phyloP scores from a whole-genome alignment of 2,113 vertebrate species.

The Tinamus guttatus region DNA sequence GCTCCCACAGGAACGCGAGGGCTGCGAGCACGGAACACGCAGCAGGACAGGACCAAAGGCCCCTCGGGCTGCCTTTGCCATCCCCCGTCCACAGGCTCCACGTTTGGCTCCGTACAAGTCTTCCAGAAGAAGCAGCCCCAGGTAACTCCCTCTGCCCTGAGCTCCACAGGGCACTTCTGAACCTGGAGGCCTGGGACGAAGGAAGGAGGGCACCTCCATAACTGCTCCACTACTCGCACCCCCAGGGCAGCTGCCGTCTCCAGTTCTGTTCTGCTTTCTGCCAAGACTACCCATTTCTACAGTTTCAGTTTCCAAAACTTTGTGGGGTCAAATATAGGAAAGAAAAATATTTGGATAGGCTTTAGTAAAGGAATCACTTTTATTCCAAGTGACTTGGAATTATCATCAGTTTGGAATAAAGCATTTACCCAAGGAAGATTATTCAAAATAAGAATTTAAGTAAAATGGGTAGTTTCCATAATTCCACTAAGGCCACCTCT shows the following conservation, averaged over 20 bases:
- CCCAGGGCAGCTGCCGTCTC: not conserved
- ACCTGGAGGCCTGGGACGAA: not conserved
- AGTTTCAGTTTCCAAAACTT: not conserved
- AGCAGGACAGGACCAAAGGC: not conserved
- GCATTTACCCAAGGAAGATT: not conserved
- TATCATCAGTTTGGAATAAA: not conserved
- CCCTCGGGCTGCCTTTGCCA: not conserved
- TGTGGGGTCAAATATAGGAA: not conserved
- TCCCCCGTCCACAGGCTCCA: not conserved
- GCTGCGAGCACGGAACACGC: not conserved
- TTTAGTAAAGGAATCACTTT: not conserved
- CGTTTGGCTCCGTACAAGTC: not conserved
- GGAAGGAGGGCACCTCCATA: not conserved
- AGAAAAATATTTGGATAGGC: not conserved
- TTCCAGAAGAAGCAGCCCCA: not conserved
- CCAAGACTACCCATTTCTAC: not conserved
- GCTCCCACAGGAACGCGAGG: accelerated
- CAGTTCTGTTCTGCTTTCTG: not conserved
- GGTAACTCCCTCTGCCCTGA: not conserved
- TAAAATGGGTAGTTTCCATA: not conserved
- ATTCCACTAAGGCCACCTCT: not conserved
- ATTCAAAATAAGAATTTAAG: not conserved
- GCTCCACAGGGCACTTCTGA: not conserved
- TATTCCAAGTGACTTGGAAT: not conserved
- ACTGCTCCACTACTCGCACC: not conserved